phyloP scores from a whole-genome alignment of 2,888 invertebrate genomes.

The Silvanus unidentatus region DNA sequence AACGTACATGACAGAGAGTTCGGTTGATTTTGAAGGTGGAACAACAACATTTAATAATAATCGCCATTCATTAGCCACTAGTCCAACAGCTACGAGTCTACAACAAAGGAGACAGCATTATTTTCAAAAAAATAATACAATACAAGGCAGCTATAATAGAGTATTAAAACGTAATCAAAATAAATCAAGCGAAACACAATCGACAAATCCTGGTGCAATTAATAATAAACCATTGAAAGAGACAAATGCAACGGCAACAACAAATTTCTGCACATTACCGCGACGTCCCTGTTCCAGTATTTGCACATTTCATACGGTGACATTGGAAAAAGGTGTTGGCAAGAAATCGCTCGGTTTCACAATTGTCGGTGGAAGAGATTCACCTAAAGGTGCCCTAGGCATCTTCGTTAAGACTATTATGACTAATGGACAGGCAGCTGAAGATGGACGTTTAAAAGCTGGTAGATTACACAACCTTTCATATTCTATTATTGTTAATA shows the following conservation, averaged over 20 bases:
- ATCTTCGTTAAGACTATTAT: conserved; percentile 84
- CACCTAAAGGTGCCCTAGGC: conserved; percentile 76
- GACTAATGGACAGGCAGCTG: conserved; percentile 75
- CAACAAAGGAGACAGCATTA: conserved; percentile 44
- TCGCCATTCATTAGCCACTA: conserved; percentile 17
- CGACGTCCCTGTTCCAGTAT: conserved; percentile 62
- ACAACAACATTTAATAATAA: conserved; percentile 9
- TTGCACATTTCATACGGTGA: conserved; percentile 66
- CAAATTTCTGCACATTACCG: conserved; percentile 63
- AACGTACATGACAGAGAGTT: conserved; percentile 59
- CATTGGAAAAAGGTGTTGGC: conserved; percentile 73
- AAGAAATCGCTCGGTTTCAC: conserved; percentile 85
- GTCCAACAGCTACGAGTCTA: conserved; percentile 9
- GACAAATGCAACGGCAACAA: conserved; percentile 4
- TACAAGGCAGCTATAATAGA: conserved; percentile 53
- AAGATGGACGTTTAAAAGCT: conserved; percentile 75
- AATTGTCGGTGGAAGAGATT: conserved; percentile 81
- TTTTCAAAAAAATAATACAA: conserved; percentile 59
- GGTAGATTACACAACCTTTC: conserved; percentile 51
- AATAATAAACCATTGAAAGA: not conserved
- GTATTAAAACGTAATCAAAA: conserved; percentile 16
- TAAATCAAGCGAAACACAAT: not conserved
- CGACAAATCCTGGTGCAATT: not conserved
- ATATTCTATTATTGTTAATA: not conserved
- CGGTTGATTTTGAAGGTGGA: conserved; percentile 62